A percentile compares a stretch with the other conserved stretches of the same genome.
Evolutionary conservation across 2,888 invertebrate genomes (phyloP).

Genomic region (Dicycla oo): DNA sequence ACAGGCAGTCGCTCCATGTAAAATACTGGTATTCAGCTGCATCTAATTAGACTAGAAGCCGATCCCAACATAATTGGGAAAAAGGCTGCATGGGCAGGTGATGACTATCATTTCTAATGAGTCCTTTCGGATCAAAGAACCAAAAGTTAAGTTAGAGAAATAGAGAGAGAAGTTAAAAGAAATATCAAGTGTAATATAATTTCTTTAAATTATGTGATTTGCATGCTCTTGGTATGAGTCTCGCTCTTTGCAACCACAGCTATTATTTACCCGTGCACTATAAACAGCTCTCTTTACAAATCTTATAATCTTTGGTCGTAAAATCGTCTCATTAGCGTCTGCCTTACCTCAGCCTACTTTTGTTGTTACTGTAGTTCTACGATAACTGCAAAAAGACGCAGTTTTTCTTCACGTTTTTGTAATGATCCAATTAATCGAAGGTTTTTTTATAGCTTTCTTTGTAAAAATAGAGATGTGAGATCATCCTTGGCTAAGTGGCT

Average conservation of each 20-base stretch:
- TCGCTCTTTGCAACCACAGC: background rate
- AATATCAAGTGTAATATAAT: background rate
- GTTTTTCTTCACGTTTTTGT: constrained; percentile 41
- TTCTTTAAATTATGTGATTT: background rate
- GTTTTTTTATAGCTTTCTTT: constrained; percentile 10
- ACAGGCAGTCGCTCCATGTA: too few species aligned
- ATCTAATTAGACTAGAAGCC: too few species aligned
- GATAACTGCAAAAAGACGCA: constrained; percentile 34
- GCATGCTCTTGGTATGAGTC: background rate
- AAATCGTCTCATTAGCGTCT: constrained; percentile 27
- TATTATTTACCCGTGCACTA: background rate
- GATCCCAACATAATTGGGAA: too few species aligned
- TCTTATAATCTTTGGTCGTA: constrained; percentile 34
- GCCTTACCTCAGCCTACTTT: constrained; percentile 38
- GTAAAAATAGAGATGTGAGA: constrained; percentile 7
- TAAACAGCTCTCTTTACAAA: constrained; percentile 16
- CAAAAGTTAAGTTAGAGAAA: background rate
- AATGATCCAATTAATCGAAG: constrained; percentile 52
- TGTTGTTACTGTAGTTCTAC: constrained; percentile 34
- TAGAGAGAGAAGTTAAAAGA: too few species aligned
- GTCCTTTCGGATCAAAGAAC: background rate
- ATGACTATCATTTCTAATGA: background rate
- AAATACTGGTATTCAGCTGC: too few species aligned
- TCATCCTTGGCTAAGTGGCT: background rate
- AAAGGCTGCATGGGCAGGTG: too few species aligned